These are phyloP conservation scores for Ochropleura plecta DNA, from an alignment of 2,888 invertebrate species.

Conservation along the genomic window DNA sequence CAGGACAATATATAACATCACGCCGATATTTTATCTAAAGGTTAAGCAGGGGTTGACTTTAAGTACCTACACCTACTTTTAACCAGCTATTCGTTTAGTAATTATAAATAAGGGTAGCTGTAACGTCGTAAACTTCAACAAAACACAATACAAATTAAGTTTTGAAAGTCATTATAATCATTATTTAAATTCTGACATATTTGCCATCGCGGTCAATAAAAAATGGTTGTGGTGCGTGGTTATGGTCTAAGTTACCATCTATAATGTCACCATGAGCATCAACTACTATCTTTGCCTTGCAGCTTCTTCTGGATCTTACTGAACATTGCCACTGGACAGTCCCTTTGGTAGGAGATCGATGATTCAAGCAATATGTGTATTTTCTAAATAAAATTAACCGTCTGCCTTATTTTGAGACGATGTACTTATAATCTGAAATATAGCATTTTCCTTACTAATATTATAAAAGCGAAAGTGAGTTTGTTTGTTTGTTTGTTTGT, in stretches of 20 bases:
- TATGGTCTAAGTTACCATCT: constrained; percentile 17
- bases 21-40: neutral
- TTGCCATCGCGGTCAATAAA: constrained; percentile 20
- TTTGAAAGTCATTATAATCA: neutral
- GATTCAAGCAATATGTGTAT: constrained; percentile 33
- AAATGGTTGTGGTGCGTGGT: constrained; percentile 30
- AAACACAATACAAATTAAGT: neutral
- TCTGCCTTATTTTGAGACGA: constrained; percentile 8
- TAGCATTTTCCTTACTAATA: neutral
- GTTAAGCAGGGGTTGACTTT: neutral
- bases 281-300: constrained; percentile 25
- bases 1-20: neutral
- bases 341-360: constrained; percentile 8
- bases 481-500: too few relatives aligned
- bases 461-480: too few relatives aligned
- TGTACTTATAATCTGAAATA: constrained; percentile 36
- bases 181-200: constrained; percentile 31
- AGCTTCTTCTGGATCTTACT: constrained; percentile 10
- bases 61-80: neutral
- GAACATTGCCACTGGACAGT: constrained; percentile 34
- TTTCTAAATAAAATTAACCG: constrained; percentile 1
- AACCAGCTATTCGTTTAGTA: neutral
- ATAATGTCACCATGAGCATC: constrained; percentile 3
- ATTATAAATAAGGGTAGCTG: neutral
- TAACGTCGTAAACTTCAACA: neutral